Conservation (phyloP, 2,797 vertebrate genomes). For the Schizothorax lantsangensis region DNA sequence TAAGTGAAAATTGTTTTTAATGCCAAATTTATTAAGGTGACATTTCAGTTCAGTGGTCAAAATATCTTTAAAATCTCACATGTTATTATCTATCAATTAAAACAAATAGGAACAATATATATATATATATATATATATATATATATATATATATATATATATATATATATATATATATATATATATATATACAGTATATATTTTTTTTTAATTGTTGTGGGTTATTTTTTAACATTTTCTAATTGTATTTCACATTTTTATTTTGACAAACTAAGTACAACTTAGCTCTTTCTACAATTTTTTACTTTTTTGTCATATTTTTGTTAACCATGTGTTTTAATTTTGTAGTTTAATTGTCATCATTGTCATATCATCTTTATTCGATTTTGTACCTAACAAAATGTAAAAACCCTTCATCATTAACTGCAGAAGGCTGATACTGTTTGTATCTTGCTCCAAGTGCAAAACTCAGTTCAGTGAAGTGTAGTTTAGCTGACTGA, state of each 20-base stretch:
- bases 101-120: no score
- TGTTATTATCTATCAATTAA: not conserved
- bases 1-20: no score
- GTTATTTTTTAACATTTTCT: not conserved
- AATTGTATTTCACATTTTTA: not conserved
- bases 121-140: no score
- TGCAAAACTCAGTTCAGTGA: constrained; percentile 15
- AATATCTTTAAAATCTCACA: not conserved
- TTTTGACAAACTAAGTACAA: not conserved
- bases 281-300: not conserved
- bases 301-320: not conserved
- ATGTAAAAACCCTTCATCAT: not conserved
- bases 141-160: no score
- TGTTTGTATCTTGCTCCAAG: constrained; percentile 17
- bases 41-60: not conserved
- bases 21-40: no score
- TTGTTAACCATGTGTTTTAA: not conserved
- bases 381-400: not conserved
- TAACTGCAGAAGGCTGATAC: not conserved
- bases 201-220: no score
- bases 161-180: no score
- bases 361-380: not conserved
- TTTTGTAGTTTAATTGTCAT: not conserved
- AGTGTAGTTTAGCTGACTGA: constrained; percentile 23
- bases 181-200: no score